Evolutionary conservation across 2,888 invertebrate genomes (phyloP), one percentile per base, ranked within the genome.

Genomic region (Pristionchus exspectatus): DNA sequence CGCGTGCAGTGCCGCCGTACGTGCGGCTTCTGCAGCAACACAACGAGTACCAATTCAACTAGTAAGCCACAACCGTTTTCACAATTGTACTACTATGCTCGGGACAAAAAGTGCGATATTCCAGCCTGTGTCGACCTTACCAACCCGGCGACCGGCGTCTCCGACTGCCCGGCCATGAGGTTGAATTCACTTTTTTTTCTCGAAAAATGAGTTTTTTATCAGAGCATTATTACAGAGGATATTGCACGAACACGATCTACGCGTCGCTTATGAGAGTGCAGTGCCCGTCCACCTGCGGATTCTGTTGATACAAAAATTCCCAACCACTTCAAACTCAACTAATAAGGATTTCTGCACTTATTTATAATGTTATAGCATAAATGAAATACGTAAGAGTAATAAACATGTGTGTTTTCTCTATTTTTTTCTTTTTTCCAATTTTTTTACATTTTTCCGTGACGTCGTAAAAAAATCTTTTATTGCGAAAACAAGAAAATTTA

Each of bases 181-280:
- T 77, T 4, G 38, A n/a, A n/a, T n/a, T n/a, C n/a, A n/a, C n/a
- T n/a, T n/a, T 38, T 74, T 69, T 2, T 12, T 24, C n/a, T 69
- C 30, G 69, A 30, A 69, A 69, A 2, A 30, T 2, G 1, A 66
- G 21, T 66, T n/a, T n/a, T n/a, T n/a, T n/a, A 1, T 14, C 21
- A 66, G 4, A n/a, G 66, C 66, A 12, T 16, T 16, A n/a, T 30
- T 33, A 12, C 33, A 77, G 77, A 24, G 38, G 44, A 1, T 77
- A 77, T 44, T 77, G 77, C 77, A 77, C 12, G 44, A 77, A 77
- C 77, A 44, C 77, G 24, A 18, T 44, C n/a, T 77, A 77, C 44
- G 30, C 24, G 3, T 24, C 77, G 2, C 77, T 77, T 44, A 77
- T 77, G 77, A 18, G 77, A 44, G 44, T 77, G 1, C 77, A 44